These are phyloP conservation scores for Gobius niger DNA, from an alignment of 2,113 vertebrate species.

Conservation along the genomic window DNA sequence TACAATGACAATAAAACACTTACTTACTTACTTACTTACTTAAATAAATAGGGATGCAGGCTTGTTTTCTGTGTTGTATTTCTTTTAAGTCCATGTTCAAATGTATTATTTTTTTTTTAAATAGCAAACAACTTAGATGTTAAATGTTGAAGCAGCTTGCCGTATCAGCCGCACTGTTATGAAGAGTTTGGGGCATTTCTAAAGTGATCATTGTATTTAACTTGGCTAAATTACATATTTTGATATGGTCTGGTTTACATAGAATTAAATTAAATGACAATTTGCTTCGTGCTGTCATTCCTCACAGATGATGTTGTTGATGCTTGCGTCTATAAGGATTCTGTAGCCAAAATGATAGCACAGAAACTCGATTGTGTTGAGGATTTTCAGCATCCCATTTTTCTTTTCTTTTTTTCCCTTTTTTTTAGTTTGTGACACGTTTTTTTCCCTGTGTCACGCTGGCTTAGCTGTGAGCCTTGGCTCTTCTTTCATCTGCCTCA, in stretches of 20 bases:
- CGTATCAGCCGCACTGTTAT: no score
- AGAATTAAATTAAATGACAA: neutral
- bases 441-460: constrained; percentile 33
- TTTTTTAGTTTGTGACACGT: constrained; percentile 12
- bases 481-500: constrained; percentile 36
- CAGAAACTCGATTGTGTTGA: constrained; percentile 12
- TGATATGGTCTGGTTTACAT: neutral
- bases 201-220: no score
- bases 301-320: constrained; percentile 7
- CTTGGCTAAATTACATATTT: no score
- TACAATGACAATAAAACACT: no score
- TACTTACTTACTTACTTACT: no score
- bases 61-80: no score
- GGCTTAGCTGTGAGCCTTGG: constrained; percentile 10
- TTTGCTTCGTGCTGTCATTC: neutral
- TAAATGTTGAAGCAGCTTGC: no score
- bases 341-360: constrained; percentile 8
- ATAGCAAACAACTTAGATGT: no score
- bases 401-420: neutral
- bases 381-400: constrained; percentile 18
- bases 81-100: no score
- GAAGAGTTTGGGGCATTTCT: no score
- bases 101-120: no score
- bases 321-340: neutral
- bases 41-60: no score